These are phyloP conservation scores for Bombus terrestris DNA, from an alignment of 1,140 invertebrate genomes.

Conservation along the genomic window DNA sequence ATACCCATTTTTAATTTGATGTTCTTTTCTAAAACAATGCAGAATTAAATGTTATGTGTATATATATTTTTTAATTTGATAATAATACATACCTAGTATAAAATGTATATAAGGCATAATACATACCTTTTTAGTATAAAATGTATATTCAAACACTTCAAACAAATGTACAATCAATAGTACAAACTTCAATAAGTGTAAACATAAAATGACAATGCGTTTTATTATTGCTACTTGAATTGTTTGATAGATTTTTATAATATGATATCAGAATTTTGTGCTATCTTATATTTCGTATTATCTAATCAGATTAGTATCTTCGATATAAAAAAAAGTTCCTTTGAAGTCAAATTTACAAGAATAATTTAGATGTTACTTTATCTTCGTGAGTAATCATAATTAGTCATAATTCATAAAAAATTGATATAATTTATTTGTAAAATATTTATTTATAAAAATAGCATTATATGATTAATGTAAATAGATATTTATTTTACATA, in stretches of 20 bases:
- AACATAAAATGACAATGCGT: background rate
- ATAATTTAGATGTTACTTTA: background rate
- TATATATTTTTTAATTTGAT: background rate
- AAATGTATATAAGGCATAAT: background rate
- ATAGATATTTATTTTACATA: constrained; percentile 78
- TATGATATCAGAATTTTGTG: background rate
- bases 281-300: constrained; percentile 47
- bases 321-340: constrained; percentile 9
- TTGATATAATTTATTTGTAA: constrained; percentile 11
- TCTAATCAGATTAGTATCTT: constrained; percentile 46
- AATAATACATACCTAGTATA: constrained; percentile 3
- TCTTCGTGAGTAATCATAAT: background rate
- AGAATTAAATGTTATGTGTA: background rate
- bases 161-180: background rate
- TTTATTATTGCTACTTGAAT: background rate
- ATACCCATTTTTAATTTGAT: constrained; percentile 68
- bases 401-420: background rate
- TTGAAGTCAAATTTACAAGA: background rate
- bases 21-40: background rate
- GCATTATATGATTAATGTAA: constrained; percentile 2
- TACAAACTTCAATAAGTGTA: background rate
- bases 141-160: background rate
- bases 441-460: background rate
- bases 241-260: constrained; percentile 1
- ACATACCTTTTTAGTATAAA: background rate